Evolutionary conservation across 2,113 vertebrate species (phyloP).

Genomic region (Sturnira hondurensis): DNA sequence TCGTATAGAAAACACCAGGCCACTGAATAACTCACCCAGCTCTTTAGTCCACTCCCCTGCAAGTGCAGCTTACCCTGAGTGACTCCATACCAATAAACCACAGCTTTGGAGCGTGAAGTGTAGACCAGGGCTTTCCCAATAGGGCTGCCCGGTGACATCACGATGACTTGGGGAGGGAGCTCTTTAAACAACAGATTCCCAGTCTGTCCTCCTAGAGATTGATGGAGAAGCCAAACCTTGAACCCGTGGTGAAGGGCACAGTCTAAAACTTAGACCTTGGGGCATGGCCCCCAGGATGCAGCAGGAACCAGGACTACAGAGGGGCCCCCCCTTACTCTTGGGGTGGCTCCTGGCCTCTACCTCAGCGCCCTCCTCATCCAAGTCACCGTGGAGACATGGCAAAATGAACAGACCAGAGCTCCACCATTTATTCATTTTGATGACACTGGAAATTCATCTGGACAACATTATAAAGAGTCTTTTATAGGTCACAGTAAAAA

Average conservation of each 20-base stretch:
- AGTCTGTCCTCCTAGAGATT: not conserved
- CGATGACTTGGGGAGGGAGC: too few species aligned
- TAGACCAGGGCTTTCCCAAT: not conserved
- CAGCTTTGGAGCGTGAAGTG: not conserved
- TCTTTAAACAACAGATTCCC: not conserved
- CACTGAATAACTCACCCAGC: not conserved
- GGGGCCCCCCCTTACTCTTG: too few species aligned
- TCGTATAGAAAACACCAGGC: not conserved
- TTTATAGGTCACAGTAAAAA: conserved; percentile 44
- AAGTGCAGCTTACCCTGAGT: not conserved
- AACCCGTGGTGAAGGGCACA: not conserved
- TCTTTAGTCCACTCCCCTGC: not conserved
- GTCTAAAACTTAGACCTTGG: not conserved
- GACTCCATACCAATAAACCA: not conserved
- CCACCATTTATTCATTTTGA: not conserved
- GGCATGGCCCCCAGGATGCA: not conserved
- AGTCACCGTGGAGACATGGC: too few species aligned
- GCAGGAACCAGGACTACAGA: not conserved
- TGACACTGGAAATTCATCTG: conserved; percentile 21
- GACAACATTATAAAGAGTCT: conserved; percentile 20
- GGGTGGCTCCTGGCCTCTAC: not conserved
- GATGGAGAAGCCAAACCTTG: not conserved
- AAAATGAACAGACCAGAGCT: not conserved
- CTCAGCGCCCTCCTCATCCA: not conserved
- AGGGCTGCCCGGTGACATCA: not conserved